Evolutionary conservation across 2,113 vertebrate species (phyloP).

Genomic region (Eulemur rufifrons): DNA sequence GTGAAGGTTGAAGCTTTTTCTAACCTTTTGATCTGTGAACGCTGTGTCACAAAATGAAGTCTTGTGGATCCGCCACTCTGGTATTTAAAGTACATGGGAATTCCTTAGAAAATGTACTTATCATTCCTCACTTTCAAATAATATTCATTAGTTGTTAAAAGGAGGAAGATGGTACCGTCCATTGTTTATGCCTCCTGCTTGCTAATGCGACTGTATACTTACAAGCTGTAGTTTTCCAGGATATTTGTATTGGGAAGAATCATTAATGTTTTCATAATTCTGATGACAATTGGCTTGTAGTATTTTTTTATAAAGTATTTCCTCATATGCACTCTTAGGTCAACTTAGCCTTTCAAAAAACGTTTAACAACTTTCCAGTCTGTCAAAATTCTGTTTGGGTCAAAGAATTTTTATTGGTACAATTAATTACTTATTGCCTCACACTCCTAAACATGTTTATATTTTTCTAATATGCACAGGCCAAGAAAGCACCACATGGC

Average conservation of each 20-base stretch:
- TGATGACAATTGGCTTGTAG: not conserved
- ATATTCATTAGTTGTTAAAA: not conserved
- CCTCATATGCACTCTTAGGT: not conserved
- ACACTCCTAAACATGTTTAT: not conserved
- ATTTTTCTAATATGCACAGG: not conserved
- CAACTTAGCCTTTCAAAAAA: not conserved
- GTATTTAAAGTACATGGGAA: not conserved
- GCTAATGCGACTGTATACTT: not conserved
- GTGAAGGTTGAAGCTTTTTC: not conserved
- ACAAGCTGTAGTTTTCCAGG: not conserved
- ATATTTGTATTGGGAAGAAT: not conserved
- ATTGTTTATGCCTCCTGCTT: not conserved
- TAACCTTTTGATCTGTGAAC: not conserved
- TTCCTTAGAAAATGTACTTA: not conserved
- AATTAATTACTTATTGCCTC: not conserved
- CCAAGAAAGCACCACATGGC: not conserved
- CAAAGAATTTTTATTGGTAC: not conserved
- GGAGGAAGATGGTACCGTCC: not conserved
- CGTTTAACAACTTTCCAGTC: not conserved
- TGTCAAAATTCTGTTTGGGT: not conserved
- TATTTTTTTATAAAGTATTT: not conserved
- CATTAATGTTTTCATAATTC: not conserved
- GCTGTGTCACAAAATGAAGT: not conserved
- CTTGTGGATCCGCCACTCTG: not conserved
- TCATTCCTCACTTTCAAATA: not conserved